Percentiles rank a stretch among this genome's conserved stretches.
phyloP scores from a whole-genome alignment of 2,113 vertebrate species.

The Phalacrocorax pelagicus region DNA sequence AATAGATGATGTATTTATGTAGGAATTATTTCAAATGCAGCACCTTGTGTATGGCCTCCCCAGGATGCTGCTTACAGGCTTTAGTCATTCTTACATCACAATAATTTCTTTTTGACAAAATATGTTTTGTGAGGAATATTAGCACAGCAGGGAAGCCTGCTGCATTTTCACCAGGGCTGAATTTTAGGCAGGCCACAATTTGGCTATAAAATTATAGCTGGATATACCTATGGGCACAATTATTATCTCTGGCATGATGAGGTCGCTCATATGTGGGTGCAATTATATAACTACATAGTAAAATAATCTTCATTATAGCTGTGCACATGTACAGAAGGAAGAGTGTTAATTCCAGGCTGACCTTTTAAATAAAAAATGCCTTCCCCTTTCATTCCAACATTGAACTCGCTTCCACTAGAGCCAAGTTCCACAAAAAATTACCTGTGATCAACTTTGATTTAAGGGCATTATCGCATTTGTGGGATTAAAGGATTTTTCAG shows the following conservation, averaged over 20 bases:
- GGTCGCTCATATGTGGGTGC: not conserved
- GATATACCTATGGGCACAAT: not conserved
- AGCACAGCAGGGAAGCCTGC: not conserved
- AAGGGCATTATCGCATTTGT: not conserved
- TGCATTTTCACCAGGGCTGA: not conserved
- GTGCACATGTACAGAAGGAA: not conserved
- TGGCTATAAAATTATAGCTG: not conserved
- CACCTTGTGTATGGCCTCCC: not conserved
- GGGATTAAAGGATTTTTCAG: not conserved
- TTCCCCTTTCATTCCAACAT: not conserved
- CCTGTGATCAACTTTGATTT: not conserved
- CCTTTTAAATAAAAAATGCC: not conserved
- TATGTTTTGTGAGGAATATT: not conserved
- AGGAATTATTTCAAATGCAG: conserved; percentile 19
- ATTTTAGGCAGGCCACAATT: not conserved
- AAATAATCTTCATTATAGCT: not conserved
- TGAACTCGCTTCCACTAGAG: not conserved
- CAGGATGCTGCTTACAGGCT: not conserved
- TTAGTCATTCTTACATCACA: not conserved
- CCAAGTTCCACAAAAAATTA: not conserved
- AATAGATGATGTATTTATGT: not conserved
- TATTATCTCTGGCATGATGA: not conserved
- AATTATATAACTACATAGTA: not conserved
- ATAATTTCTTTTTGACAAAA: not conserved
- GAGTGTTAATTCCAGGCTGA: not conserved